Evolutionary conservation across 2,113 vertebrate genomes (phyloP), one percentile per base, ranked within the genome.

Genomic region (Orientallactaga bullata): DNA sequence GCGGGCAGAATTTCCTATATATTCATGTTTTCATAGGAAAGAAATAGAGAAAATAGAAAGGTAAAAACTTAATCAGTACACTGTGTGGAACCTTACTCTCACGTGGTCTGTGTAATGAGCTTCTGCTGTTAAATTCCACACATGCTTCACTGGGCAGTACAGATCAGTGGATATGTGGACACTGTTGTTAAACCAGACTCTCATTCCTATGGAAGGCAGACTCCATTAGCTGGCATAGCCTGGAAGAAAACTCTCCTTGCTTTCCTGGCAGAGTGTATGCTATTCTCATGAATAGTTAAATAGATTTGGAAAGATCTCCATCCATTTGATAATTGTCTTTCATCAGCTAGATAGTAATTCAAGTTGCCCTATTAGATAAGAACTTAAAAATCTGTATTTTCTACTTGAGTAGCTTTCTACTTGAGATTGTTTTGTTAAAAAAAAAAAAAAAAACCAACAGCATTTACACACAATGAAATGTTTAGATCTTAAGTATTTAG

Each of bases 31-130:
- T 92, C 69, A 63, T 47, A 68, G 77, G 21, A 84, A 87, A 66
- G 5, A 47, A 91, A 37, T 80, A 84, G 7, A 81, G 85, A 78
- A 93, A 71, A 79, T 85, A 92, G 28, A 94, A 93, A 66, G 39
- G 20, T 11, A 26, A 42, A 88, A 39, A 55, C 13, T 37, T 55
- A 42, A 35, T 76, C 3, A 1, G 32, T n/a, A 13, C 51, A 51
- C 37, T 39, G 0, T 92, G 10, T 81, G 58, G 30, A 72, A 10
- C 37, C 32, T 32, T 79, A 32, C 88, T 94, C 47, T 88, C 65
- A 69, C 80, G 28, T 65, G 23, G 47, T 65, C 80, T 86, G 89
- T 76, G 82, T 32, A 55, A 78, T 89, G 68, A 90, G 51, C 47
- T 91, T 91, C 30, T 92, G 17, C 85, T 58, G 86, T 47, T 93